A percentile compares a stretch with the other conserved stretches of the same genome.
phyloP scores from a whole-genome alignment of 2,113 vertebrate species.

The Crotalus tigris region DNA sequence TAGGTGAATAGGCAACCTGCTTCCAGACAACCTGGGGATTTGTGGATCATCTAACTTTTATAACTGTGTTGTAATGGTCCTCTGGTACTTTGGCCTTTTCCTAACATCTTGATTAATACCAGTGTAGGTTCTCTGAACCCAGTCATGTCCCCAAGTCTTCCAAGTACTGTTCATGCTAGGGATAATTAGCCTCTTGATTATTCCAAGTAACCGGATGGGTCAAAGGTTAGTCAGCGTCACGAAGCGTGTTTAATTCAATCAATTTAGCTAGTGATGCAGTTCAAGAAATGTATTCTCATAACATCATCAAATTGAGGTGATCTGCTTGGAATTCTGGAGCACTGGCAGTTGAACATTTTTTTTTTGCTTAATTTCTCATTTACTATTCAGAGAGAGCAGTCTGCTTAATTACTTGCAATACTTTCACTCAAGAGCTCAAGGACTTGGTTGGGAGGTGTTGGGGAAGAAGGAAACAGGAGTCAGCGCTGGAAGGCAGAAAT shows the following conservation, averaged over 20 bases:
- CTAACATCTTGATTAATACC: slow-evolving; percentile 54
- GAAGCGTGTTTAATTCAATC: slow-evolving; percentile 67
- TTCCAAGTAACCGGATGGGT: slow-evolving; percentile 53
- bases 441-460: not conserved
- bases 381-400: slow-evolving; percentile 49
- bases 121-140: slow-evolving; percentile 49
- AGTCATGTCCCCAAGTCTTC: slow-evolving; percentile 31
- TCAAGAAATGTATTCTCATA: slow-evolving; percentile 31
- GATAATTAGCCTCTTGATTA: slow-evolving; percentile 65
- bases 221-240: slow-evolving; percentile 53
- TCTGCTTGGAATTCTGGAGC: slow-evolving; percentile 45
- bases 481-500: not conserved
- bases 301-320: slow-evolving; percentile 43
- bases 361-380: slow-evolving; percentile 63
- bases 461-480: slow-evolving; percentile 8
- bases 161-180: slow-evolving; percentile 41
- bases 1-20: not conserved
- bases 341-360: slow-evolving; percentile 36
- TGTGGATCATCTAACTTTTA: slow-evolving; percentile 30
- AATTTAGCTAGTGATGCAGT: slow-evolving; percentile 56
- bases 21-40: no score
- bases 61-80: slow-evolving; percentile 28
- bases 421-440: slow-evolving; percentile 45
- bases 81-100: slow-evolving; percentile 46
- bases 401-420: slow-evolving; percentile 52